A percentile compares a stretch with the other conserved stretches of the same genome.
Evolutionary conservation across 2,888 invertebrate species (phyloP).

Genomic region (Thyatira batis): DNA sequence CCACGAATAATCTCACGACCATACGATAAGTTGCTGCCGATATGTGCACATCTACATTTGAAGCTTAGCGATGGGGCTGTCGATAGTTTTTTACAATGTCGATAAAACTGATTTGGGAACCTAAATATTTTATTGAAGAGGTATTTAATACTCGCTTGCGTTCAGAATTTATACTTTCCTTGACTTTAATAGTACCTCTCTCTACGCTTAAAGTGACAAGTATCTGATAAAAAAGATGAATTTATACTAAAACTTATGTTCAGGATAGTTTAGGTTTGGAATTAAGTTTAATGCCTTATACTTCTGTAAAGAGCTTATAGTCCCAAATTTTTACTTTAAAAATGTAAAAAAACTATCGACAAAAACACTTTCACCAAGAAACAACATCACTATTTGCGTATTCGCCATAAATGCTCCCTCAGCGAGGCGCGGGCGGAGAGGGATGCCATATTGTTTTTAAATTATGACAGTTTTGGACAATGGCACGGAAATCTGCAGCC

Average conservation of each 20-base stretch:
- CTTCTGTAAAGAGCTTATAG: too few species aligned
- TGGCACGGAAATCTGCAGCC: constrained; percentile 55
- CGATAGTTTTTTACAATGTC: constrained; percentile 1
- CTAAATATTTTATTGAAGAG: too few species aligned
- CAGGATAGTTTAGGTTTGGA: too few species aligned
- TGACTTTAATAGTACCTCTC: too few species aligned
- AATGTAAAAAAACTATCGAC: constrained; percentile 1
- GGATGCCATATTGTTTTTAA: constrained; percentile 76
- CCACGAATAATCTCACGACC: constrained; percentile 43
- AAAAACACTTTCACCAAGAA: constrained; percentile 3
- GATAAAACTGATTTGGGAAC: constrained; percentile 15
- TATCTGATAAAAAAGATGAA: too few species aligned
- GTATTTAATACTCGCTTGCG: too few species aligned
- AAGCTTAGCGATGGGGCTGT: constrained; percentile 16
- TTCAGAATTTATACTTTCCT: too few species aligned
- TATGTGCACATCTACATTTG: constrained; percentile 32
- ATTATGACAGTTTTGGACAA: constrained; percentile 69
- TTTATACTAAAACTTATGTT: too few species aligned
- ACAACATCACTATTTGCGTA: constrained; percentile 21
- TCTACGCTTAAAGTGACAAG: too few species aligned
- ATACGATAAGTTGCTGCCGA: constrained; percentile 51
- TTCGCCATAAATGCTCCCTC: constrained; percentile 42
- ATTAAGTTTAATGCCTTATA: too few species aligned
- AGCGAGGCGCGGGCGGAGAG: constrained; percentile 25
- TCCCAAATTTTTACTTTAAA: neutral